Base-by-base conservation (phyloP, 2,797 vertebrate species). In the Carapus acus region DNA sequence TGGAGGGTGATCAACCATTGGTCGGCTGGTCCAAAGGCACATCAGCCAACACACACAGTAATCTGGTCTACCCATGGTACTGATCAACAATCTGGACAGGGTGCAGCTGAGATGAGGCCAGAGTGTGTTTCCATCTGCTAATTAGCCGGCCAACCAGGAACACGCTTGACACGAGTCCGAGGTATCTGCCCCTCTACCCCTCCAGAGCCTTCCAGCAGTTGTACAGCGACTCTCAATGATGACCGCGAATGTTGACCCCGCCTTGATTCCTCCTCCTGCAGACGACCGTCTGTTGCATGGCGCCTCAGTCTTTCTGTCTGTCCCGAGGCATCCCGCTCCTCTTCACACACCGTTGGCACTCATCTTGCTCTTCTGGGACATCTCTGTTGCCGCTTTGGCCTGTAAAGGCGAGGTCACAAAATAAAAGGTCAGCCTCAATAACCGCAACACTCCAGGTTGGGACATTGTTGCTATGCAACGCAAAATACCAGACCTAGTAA, bases 351-450 rank as follows among this genome's bases (percentile, higher is more conserved):
- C 88, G 8, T 90, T 90, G 62, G 87, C 88, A 39, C 80, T 88
- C 69, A 88, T 88, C 74, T 90, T 90, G 73, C 78, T 86, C 71
- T 89, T 88, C 75, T 88, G 87, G 18, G 84, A 62, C 41, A 85
- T 59, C 37, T 89, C 86, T 24, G 83, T 76, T 9, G 88, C 87
- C 9, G 80, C 85, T 82, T 90, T 89, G 43, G 86, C 86, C 89
- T 90, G 81, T 33, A 13, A 17, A n/a, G 27, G 53, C 34, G 43
- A 69, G 9, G 54, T 29, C 29, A 63, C 8, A 54, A 12, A 39
- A 17, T n/a, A 0, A 49, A 6, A 34, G 15, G 31, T 39, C n/a
- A 23, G 54, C 24, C 3, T 20, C 21, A 47, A 13, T 3, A 33
- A 23, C 12, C 2, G 24, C 12, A 3, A 15, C 23, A 46, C n/a